Percentiles rank a stretch among this genome's conserved stretches.
Conservation (phyloP, 2,797 vertebrate species). For the Bovichtus diacanthus region DNA sequence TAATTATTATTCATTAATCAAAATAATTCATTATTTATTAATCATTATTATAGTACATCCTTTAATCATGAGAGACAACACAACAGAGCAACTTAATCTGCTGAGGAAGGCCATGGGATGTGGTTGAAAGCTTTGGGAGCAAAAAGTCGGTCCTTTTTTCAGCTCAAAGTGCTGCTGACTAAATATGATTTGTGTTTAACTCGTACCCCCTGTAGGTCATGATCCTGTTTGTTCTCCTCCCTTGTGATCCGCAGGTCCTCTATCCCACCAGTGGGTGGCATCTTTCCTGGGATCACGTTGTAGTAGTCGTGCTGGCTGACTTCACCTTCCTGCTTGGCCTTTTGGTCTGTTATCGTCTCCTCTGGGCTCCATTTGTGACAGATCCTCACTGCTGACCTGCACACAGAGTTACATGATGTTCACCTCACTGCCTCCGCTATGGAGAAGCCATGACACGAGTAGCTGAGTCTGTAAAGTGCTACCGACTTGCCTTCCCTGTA, state of each 20-base stretch:
- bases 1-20: too few relatives aligned
- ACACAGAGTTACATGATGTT: conserved; percentile 6
- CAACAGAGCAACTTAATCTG: not conserved
- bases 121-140: conserved; percentile 1
- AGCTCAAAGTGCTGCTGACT: not conserved
- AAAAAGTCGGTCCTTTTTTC: not conserved
- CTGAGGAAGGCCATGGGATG: not conserved
- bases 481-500: too few relatives aligned
- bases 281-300: conserved; percentile 90
- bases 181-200: not conserved
- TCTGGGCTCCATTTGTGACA: conserved; percentile 49
- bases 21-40: too few relatives aligned
- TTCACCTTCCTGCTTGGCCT: conserved; percentile 55
- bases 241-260: conserved; percentile 78
- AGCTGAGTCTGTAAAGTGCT: too few relatives aligned
- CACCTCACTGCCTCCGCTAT: not conserved
- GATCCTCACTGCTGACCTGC: conserved; percentile 58
- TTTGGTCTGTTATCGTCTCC: conserved; percentile 64
- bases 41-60: not conserved
- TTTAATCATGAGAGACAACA: not conserved
- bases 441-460: not conserved
- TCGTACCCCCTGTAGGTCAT: conserved; percentile 56
- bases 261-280: conserved; percentile 82
- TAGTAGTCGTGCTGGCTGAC: conserved; percentile 83
- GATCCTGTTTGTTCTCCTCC: conserved; percentile 75